Evolutionary conservation across 2,888 invertebrate genomes (phyloP).

Genomic region (Drosophila kuntzei): DNA sequence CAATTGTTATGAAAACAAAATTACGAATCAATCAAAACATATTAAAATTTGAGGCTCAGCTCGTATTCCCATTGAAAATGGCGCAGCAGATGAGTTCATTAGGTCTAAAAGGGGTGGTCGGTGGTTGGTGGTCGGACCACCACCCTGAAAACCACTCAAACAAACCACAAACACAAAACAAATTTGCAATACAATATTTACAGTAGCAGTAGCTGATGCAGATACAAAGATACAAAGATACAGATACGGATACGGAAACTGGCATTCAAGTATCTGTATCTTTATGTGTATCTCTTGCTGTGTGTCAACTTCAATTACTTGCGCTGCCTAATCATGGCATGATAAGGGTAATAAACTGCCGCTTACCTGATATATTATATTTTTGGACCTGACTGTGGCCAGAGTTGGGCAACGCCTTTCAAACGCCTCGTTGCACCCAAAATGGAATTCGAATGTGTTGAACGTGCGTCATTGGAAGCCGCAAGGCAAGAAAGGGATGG

Average conservation of each 20-base stretch:
- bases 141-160: slow-evolving; percentile 33
- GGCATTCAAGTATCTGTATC: slow-evolving; percentile 36
- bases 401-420: slow-evolving; percentile 65
- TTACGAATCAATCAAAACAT: slow-evolving; percentile 83
- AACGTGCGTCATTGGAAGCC: slow-evolving; percentile 26
- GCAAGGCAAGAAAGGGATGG: slow-evolving; percentile 29
- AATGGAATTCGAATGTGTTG: slow-evolving; percentile 36
- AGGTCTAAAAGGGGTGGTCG: slow-evolving; percentile 31
- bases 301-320: slow-evolving; percentile 66
- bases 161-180: slow-evolving; percentile 20
- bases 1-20: slow-evolving; percentile 68
- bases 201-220: slow-evolving; percentile 15
- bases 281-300: slow-evolving; percentile 16
- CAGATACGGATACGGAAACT: slow-evolving; percentile 20
- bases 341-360: slow-evolving; percentile 70
- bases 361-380: slow-evolving; percentile 50
- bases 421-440: slow-evolving; percentile 59
- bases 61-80: slow-evolving; percentile 75
- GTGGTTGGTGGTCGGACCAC: not conserved
- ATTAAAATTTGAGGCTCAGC: slow-evolving; percentile 77
- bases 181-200: slow-evolving; percentile 1
- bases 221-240: slow-evolving; percentile 11
- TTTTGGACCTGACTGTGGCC: slow-evolving; percentile 25
- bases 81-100: slow-evolving; percentile 47
- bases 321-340: slow-evolving; percentile 67